phyloP scores from a whole-genome alignment of 2,797 vertebrate species.

The Otolemur crassicaudatus region DNA sequence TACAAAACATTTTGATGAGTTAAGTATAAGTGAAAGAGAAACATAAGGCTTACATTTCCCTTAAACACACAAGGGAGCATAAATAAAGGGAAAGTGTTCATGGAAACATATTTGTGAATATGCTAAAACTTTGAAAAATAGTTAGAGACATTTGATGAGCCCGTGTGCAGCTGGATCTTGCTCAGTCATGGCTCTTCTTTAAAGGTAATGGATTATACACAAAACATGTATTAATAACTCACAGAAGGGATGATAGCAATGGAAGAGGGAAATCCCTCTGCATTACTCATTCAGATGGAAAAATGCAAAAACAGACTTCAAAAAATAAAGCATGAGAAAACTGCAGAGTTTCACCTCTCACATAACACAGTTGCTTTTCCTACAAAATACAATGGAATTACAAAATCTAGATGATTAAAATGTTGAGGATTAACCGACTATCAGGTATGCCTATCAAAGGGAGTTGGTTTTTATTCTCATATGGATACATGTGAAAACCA shows the following conservation, averaged over 20 bases:
- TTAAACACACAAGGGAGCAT: conserved; percentile 74
- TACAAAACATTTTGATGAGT: conserved; percentile 80
- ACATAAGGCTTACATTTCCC: conserved; percentile 80
- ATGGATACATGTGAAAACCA: not conserved
- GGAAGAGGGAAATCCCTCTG: conserved; percentile 59
- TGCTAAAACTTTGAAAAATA: conserved; percentile 69
- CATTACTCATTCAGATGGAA: conserved; percentile 73
- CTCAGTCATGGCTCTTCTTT: conserved; percentile 65
- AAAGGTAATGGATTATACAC: conserved; percentile 77
- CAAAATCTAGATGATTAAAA: conserved; percentile 58
- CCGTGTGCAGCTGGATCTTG: conserved; percentile 72
- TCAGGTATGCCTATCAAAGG: conserved; percentile 29
- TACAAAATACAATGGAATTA: conserved; percentile 43
- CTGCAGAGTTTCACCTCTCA: conserved; percentile 40
- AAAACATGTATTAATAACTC: conserved; percentile 77
- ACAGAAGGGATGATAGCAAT: conserved; percentile 53
- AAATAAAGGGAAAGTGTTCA: conserved; percentile 70
- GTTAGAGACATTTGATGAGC: conserved; percentile 60
- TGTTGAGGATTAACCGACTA: not conserved
- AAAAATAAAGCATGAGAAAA: conserved; percentile 65
- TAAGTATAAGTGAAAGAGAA: conserved; percentile 75
- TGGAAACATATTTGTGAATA: conserved; percentile 69
- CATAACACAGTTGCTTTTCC: conserved; percentile 44
- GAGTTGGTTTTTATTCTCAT: not conserved
- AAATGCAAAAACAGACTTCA: conserved; percentile 57